These are phyloP conservation scores for Ictalurus punctatus DNA, from an alignment of 2,113 vertebrate genomes.

Conservation along the genomic window DNA sequence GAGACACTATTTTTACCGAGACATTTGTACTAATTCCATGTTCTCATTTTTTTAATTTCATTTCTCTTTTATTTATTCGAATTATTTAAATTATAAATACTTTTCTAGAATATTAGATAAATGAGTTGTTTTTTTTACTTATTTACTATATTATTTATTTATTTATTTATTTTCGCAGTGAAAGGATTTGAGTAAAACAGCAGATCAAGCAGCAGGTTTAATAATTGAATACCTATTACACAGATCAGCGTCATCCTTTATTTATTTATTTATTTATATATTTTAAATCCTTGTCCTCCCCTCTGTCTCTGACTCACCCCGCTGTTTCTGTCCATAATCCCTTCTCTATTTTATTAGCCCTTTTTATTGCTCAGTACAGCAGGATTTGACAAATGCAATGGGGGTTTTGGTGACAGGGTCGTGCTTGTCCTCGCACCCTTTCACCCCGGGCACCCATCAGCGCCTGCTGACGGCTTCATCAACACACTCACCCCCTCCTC, in stretches of 20 bases:
- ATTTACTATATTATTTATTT: not conserved
- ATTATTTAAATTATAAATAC: not conserved
- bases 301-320: not conserved
- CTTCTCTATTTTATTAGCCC: slow-evolving; percentile 12
- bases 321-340: slow-evolving; percentile 1
- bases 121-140: not conserved
- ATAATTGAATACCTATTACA: slow-evolving; percentile 42
- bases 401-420: slow-evolving; percentile 58
- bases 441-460: slow-evolving; percentile 50
- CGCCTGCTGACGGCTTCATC: slow-evolving; percentile 84
- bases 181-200: not conserved
- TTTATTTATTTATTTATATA: not conserved
- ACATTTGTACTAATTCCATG: not conserved
- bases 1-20: not conserved
- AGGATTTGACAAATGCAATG: slow-evolving; percentile 58
- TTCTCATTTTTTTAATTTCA: not conserved
- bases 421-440: slow-evolving; percentile 42
- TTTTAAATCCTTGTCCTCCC: not conserved
- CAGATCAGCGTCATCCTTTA: not conserved
- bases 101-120: not conserved
- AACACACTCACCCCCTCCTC: slow-evolving; percentile 40
- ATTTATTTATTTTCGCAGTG: not conserved
- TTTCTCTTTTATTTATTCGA: not conserved
- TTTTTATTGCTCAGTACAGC: slow-evolving; percentile 48
- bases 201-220: slow-evolving; percentile 20